Conservation (phyloP, 2,113 vertebrate genomes). For the Aix galericulata region DNA sequence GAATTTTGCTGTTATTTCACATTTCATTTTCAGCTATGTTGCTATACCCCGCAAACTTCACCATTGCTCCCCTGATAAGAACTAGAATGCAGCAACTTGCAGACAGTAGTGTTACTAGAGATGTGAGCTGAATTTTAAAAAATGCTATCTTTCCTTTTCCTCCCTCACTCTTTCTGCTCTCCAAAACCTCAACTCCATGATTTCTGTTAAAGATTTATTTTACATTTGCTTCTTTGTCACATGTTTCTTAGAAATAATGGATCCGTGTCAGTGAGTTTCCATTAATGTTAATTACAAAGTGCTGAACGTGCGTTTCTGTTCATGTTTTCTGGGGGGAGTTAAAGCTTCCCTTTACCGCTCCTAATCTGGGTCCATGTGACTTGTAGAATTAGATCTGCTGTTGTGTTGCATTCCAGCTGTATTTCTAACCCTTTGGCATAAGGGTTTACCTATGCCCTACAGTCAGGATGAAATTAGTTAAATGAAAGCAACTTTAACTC, state of each 20-base stretch:
- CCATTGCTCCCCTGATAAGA: neutral
- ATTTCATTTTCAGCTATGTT: neutral
- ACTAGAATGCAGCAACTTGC: neutral
- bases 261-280: neutral
- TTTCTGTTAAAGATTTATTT: neutral
- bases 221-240: neutral
- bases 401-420: neutral
- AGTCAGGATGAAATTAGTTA: neutral
- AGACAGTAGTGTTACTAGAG: neutral
- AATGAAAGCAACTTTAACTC: neutral
- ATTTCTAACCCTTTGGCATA: neutral
- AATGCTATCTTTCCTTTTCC: neutral
- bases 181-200: neutral
- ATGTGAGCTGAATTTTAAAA: neutral
- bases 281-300: neutral
- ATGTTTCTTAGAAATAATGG: neutral
- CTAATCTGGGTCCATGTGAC: neutral
- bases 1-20: neutral
- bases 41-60: neutral
- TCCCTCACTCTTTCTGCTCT: neutral
- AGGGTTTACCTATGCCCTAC: neutral
- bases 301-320: slow-evolving; percentile 21
- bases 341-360: neutral
- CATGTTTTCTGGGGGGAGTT: neutral
- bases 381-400: neutral